Percentiles rank a stretch among this genome's conserved stretches.
Evolutionary conservation across 2,888 invertebrate genomes (phyloP).

Genomic region (Eupithecia subumbrata): DNA sequence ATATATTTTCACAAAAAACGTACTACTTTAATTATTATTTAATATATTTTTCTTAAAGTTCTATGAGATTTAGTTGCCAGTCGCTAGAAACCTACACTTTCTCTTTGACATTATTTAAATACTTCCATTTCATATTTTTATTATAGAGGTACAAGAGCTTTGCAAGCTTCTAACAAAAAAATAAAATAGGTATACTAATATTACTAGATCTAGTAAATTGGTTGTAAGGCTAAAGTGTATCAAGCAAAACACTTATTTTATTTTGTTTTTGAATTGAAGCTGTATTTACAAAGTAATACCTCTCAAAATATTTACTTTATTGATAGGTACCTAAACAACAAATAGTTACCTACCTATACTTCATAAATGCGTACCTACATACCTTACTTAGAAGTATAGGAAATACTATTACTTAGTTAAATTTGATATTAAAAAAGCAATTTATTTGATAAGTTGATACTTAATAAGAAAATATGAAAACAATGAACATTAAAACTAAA

Average conservation of each 20-base stretch:
- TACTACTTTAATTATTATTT: background rate
- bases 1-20: background rate
- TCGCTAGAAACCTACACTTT: background rate
- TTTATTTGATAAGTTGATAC: slow-evolving; percentile 6
- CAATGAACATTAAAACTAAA: slow-evolving; percentile 13
- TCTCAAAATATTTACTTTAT: background rate
- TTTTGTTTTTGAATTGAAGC: too few species aligned
- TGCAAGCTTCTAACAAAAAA: too few species aligned
- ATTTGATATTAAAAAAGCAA: background rate
- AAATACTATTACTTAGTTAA: background rate
- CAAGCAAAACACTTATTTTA: too few species aligned
- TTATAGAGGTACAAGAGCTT: background rate
- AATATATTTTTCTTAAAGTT: background rate
- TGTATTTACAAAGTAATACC: background rate
- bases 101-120: background rate
- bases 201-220: too few species aligned
- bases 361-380: background rate
- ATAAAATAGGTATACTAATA: too few species aligned
- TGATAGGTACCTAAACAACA: background rate
- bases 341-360: too few species aligned
- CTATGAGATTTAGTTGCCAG: background rate
- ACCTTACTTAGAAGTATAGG: background rate
- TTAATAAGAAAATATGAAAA: slow-evolving; percentile 4
- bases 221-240: background rate
- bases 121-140: background rate